phyloP scores from a whole-genome alignment of 2,797 vertebrate species.

The Diglossa cyanea region DNA sequence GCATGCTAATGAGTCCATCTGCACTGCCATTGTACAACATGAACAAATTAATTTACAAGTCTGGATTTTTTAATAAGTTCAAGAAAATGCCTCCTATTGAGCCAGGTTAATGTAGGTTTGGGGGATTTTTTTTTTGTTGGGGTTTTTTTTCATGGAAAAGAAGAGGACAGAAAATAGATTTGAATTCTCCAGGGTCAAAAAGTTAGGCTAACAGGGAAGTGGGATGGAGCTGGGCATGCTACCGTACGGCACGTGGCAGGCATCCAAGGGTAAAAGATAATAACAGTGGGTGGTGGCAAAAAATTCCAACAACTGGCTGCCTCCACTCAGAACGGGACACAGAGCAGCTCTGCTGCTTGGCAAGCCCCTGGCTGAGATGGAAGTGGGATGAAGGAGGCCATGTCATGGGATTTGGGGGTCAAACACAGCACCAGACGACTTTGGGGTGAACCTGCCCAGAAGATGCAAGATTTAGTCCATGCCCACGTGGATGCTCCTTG shows the following conservation, averaged over 20 bases:
- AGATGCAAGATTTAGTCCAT: neutral
- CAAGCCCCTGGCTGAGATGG: neutral
- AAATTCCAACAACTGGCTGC: neutral
- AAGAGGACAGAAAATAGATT: neutral
- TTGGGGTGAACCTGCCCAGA: neutral
- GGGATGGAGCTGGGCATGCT: neutral
- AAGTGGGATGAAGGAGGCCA: rapidly evolving
- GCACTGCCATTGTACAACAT: conserved; percentile 98
- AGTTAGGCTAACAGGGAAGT: conserved; percentile 52
- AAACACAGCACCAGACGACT: rapidly evolving
- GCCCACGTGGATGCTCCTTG: neutral
- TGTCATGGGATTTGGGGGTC: rapidly evolving
- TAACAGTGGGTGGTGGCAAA: neutral
- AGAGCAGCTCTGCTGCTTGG: neutral
- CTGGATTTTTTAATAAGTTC: conserved; percentile 86
- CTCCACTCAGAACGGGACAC: rapidly evolving
- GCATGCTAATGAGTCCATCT: conserved; percentile 99
- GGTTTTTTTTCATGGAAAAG: neutral
- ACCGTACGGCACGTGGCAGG: neutral
- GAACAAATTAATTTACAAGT: conserved; percentile 99
- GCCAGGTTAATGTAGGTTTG: conserved; percentile 54
- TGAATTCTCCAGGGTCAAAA: conserved; percentile 44
- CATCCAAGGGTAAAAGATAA: neutral
- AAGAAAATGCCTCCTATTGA: conserved; percentile 77
- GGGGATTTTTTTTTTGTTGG: neutral